phyloP scores from a whole-genome alignment of 1,140 invertebrate species.

The Helicoverpa armigera region DNA sequence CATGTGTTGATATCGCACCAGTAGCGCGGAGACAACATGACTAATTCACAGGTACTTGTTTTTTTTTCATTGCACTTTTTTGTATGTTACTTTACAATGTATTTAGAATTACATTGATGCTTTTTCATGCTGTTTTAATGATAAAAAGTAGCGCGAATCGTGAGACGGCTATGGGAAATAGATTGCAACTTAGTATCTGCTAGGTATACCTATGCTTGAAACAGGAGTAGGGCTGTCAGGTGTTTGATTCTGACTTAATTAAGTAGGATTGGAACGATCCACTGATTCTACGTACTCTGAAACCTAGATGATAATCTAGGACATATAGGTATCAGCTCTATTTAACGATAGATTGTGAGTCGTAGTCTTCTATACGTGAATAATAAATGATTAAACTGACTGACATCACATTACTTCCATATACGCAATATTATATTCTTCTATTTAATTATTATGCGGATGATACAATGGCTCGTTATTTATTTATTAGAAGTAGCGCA shows the following conservation, averaged over 20 bases:
- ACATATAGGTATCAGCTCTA: neutral
- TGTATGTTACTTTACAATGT: constrained; percentile 41
- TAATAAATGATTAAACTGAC: neutral
- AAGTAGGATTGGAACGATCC: neutral
- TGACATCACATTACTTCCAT: neutral
- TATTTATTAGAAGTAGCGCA: no score
- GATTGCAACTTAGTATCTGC: neutral
- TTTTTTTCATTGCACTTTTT: constrained; percentile 59
- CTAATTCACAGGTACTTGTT: constrained; percentile 84
- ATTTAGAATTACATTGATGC: constrained; percentile 26
- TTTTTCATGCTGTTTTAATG: constrained; percentile 11
- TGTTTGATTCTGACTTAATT: neutral
- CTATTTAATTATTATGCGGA: constrained; percentile 1
- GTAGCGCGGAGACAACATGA: constrained; percentile 78
- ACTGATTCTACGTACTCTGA: neutral
- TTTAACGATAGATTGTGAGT: neutral
- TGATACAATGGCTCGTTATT: constrained; percentile 5
- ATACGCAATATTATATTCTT: neutral
- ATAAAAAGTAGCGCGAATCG: neutral
- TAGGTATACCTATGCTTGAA: neutral
- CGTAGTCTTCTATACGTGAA: neutral
- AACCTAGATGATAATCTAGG: neutral
- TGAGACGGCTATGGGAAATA: neutral
- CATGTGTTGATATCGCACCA: constrained; percentile 81
- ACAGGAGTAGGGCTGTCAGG: neutral